These are phyloP conservation scores for Corythornis cristatus DNA, from an alignment of 2,113 vertebrate genomes.

Conservation along the genomic window DNA sequence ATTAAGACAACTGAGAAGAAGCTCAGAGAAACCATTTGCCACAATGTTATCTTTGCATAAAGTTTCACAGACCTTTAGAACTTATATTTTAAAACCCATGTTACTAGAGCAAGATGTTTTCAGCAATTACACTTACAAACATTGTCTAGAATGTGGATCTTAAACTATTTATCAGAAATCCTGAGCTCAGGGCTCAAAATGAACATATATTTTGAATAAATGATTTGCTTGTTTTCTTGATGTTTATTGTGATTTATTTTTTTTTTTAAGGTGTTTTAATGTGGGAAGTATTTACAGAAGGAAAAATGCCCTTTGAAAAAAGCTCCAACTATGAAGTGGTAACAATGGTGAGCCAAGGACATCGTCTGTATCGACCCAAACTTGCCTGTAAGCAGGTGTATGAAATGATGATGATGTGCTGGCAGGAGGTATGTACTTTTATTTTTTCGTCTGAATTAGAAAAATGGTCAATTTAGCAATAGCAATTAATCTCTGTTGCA, in stretches of 20 bases:
- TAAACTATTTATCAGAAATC: neutral
- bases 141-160: neutral
- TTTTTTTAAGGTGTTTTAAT: constrained; percentile 86
- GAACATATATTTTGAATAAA: neutral
- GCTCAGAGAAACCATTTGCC: neutral
- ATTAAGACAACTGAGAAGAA: neutral
- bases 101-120: neutral
- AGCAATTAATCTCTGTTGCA: neutral
- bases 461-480: neutral
- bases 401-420: constrained; percentile 89
- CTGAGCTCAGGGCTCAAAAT: neutral
- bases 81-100: neutral
- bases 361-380: constrained; percentile 88
- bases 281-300: constrained; percentile 95
- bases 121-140: neutral
- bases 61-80: neutral
- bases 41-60: neutral
- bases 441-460: neutral
- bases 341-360: constrained; percentile 86
- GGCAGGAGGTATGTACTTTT: constrained; percentile 84
- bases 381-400: constrained; percentile 82
- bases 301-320: constrained; percentile 92
- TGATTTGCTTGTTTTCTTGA: neutral
- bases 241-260: neutral
- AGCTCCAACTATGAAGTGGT: constrained; percentile 92